Evolutionary conservation across 2,113 vertebrate genomes (phyloP).

Genomic region (Larimichthys crocea): DNA sequence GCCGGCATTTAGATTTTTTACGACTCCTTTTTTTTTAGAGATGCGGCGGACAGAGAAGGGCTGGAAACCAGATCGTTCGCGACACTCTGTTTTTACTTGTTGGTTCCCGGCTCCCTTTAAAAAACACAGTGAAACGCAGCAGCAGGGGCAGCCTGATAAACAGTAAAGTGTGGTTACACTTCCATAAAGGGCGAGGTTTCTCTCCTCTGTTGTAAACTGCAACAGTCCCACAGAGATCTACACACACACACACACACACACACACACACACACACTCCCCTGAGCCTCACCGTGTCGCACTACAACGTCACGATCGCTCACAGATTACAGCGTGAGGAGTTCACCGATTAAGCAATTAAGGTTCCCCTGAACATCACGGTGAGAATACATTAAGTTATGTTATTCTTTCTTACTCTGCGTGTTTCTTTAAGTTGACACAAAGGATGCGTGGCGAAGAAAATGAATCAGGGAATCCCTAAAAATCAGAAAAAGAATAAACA

Average conservation of each 20-base stretch:
- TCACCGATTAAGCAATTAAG: background rate
- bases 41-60: background rate
- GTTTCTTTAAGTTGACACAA: background rate
- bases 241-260: slow-evolving; percentile 2
- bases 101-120: background rate
- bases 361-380: background rate
- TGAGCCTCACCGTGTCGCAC: slow-evolving; percentile 1
- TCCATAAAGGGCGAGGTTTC: slow-evolving; percentile 37
- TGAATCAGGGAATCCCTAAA: background rate
- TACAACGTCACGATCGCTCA: background rate
- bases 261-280: background rate
- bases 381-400: background rate
- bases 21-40: background rate
- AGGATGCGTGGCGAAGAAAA: background rate
- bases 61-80: background rate
- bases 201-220: slow-evolving; percentile 24
- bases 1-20: background rate
- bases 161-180: slow-evolving; percentile 21
- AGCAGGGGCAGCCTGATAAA: slow-evolving; percentile 12
- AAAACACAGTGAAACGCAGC: background rate
- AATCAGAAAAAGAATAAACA: slow-evolving; percentile 15
- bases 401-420: background rate
- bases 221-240: slow-evolving; percentile 5
- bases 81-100: background rate
- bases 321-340: background rate